phyloP scores from a whole-genome alignment of 2,888 invertebrate genomes.

The Ormyrus nitidulus region DNA sequence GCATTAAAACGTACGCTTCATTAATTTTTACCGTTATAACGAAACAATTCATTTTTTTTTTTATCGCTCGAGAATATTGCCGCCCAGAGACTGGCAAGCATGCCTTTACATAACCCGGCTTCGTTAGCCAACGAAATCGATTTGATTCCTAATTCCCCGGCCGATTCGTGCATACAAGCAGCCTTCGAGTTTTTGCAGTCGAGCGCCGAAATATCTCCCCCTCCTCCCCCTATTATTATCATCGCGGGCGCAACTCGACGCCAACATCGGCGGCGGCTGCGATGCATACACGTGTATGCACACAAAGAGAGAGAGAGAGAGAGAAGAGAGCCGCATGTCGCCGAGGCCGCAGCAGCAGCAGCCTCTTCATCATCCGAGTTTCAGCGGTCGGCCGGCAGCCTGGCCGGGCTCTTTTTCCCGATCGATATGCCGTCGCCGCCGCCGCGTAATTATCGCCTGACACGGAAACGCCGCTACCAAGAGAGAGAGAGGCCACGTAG shows the following conservation, averaged over 20 bases:
- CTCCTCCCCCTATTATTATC: no score
- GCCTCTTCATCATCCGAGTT: slow-evolving; percentile 70
- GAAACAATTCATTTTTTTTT: neutral
- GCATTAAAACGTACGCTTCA: neutral
- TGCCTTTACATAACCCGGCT: neutral
- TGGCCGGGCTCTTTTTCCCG: slow-evolving; percentile 57
- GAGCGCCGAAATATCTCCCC: no score
- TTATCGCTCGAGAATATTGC: neutral
- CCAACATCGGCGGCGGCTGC: no score
- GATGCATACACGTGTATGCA: no score
- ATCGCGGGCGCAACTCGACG: no score
- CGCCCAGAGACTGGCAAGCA: neutral
- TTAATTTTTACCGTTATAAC: slow-evolving; percentile 13
- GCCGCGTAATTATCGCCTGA: slow-evolving; percentile 53
- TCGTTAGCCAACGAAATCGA: no score
- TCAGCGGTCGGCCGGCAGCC: slow-evolving; percentile 55
- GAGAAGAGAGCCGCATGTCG: slow-evolving; percentile 5
- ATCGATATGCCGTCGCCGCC: slow-evolving; percentile 60
- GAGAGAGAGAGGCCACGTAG: no score
- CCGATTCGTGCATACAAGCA: no score
- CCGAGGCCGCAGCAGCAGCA: slow-evolving; percentile 45
- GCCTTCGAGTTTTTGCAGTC: no score
- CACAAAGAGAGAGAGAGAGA: no score
- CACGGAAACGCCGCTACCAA: slow-evolving; percentile 41
- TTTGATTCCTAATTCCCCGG: no score